A percentile compares a stretch with the other conserved stretches of the same genome.
Conservation (phyloP, 2,113 vertebrate genomes). For the Dromas ardeola region DNA sequence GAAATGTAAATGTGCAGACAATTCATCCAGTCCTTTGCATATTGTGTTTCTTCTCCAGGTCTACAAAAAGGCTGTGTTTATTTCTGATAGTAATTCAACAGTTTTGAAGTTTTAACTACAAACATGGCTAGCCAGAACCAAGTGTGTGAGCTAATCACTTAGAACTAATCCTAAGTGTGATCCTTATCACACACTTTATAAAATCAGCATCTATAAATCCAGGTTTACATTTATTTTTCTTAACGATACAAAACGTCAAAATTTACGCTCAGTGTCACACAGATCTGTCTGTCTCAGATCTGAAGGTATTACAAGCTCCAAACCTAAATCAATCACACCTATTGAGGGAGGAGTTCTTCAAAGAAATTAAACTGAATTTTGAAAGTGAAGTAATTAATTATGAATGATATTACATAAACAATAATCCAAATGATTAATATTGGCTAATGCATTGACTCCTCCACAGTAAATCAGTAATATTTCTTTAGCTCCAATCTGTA, state of each 20-base stretch:
- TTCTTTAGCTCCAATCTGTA: not conserved
- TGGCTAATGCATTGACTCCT: not conserved
- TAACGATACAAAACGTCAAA: not conserved
- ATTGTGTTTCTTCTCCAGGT: not conserved
- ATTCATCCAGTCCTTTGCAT: not conserved
- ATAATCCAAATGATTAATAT: not conserved
- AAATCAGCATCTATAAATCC: not conserved
- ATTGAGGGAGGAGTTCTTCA: not conserved
- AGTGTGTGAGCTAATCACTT: not conserved
- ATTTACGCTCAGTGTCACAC: not conserved
- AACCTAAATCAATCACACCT: not conserved
- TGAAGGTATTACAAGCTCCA: not conserved
- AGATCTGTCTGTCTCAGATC: not conserved
- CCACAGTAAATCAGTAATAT: not conserved
- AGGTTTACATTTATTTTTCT: not conserved
- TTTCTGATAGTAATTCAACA: not conserved
- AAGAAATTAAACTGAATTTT: not conserved
- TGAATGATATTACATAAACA: not conserved
- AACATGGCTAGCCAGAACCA: not conserved
- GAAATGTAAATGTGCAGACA: not conserved
- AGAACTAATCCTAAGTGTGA: not conserved
- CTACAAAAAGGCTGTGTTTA: not conserved
- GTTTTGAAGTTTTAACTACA: not conserved
- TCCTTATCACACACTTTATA: not conserved
- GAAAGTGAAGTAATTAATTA: not conserved